These are phyloP conservation scores for Epinotia bilunana DNA, from an alignment of 2,888 invertebrate genomes.

Conservation along the genomic window DNA sequence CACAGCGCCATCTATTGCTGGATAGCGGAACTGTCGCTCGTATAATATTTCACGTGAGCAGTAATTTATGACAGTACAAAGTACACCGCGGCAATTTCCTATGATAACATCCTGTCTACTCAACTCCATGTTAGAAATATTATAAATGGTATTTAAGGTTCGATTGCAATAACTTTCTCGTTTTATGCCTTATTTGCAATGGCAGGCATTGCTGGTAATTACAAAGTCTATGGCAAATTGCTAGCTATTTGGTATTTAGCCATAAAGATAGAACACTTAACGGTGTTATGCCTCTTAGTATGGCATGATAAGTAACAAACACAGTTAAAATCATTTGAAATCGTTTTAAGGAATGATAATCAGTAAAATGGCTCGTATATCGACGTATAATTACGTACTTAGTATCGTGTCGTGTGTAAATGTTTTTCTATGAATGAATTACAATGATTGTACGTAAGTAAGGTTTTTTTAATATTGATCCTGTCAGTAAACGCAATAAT, in stretches of 20 bases:
- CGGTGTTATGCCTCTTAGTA: not conserved
- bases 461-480: too few relatives aligned
- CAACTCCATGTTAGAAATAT: constrained; percentile 31
- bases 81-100: constrained; percentile 37
- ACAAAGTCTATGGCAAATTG: constrained; percentile 20
- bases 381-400: too few relatives aligned
- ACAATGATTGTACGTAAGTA: too few relatives aligned
- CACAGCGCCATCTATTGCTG: constrained; percentile 57
- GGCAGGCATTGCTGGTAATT: constrained; percentile 30
- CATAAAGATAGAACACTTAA: not conserved
- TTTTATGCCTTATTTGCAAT: constrained; percentile 41
- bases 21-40: constrained; percentile 50
- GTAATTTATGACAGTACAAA: constrained; percentile 36
- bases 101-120: constrained; percentile 39
- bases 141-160: constrained; percentile 31
- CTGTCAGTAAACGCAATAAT: too few relatives aligned
- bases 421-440: too few relatives aligned
- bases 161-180: constrained; percentile 41
- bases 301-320: not conserved
- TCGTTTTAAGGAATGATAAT: too few relatives aligned
- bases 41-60: constrained; percentile 23
- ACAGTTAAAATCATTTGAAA: not conserved
- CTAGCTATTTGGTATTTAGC: constrained; percentile 27
- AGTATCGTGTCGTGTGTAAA: too few relatives aligned
- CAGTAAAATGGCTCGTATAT: too few relatives aligned